Evolutionary conservation across 2,888 invertebrate genomes (phyloP).

Genomic region (Zhuqinia jingwanae): DNA sequence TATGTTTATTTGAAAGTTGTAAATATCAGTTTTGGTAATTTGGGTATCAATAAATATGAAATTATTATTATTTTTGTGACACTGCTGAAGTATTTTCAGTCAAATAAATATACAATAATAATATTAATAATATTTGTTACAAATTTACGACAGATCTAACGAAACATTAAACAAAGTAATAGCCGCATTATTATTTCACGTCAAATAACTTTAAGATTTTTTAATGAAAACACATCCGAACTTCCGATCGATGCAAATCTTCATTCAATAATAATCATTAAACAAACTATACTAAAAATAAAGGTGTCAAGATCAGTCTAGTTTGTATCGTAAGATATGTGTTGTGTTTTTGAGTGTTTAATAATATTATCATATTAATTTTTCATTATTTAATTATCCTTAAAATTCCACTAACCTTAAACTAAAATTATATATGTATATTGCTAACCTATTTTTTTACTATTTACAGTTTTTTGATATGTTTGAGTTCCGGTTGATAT

Average conservation of each 20-base stretch:
- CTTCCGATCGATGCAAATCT: too few species aligned
- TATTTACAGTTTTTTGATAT: conserved; percentile 75
- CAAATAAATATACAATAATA: neutral
- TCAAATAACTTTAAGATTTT: too few species aligned
- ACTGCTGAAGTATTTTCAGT: neutral
- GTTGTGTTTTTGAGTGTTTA: neutral
- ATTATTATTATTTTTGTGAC: neutral
- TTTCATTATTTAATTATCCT: neutral
- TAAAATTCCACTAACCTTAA: neutral
- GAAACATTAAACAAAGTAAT: too few species aligned
- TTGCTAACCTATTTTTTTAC: conserved; percentile 9
- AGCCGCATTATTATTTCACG: too few species aligned
- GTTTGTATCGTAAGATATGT: conserved; percentile 35
- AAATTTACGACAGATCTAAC: too few species aligned
- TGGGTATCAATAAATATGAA: neutral
- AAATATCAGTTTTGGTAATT: conserved; percentile 62
- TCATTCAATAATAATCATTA: too few species aligned
- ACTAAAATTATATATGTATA: neutral
- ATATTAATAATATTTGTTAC: too few species aligned
- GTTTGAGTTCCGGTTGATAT: conserved; percentile 76
- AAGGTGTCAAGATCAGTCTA: conserved; percentile 42
- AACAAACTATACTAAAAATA: too few species aligned
- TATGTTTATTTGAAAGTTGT: neutral
- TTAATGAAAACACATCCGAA: too few species aligned
- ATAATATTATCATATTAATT: neutral